A percentile compares a stretch with the other conserved stretches of the same genome.
These are phyloP conservation scores for Acanthurus lineatus DNA, from an alignment of 2,797 vertebrate species.

Conservation along the genomic window DNA sequence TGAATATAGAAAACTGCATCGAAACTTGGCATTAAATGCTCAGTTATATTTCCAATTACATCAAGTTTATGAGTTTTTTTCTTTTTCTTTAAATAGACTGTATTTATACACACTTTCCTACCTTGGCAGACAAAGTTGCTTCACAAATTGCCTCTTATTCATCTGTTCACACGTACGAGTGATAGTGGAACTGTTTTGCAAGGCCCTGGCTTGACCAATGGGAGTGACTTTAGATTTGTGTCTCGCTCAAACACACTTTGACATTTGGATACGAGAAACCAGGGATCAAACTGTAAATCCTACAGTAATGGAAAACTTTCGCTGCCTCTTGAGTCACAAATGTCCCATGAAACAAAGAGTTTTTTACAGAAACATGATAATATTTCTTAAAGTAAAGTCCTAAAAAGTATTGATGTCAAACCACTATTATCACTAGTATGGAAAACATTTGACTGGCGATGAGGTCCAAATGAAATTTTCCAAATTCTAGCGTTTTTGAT, in stretches of 20 bases:
- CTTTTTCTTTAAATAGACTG: background rate
- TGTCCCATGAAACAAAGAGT: too few species aligned
- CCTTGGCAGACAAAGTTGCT: background rate
- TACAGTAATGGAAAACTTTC: background rate
- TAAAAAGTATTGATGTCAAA: background rate
- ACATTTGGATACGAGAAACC: background rate
- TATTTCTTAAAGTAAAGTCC: background rate
- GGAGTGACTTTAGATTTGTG: background rate
- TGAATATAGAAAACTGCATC: background rate
- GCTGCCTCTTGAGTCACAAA: too few species aligned
- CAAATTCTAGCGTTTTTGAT: constrained; percentile 8
- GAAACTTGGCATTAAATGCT: background rate
- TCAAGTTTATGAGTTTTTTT: background rate
- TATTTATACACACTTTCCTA: background rate
- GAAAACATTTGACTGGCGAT: background rate
- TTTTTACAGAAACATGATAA: too few species aligned
- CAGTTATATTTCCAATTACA: background rate
- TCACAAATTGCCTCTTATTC: background rate
- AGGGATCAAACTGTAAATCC: background rate
- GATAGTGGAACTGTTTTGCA: background rate
- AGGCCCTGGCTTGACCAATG: background rate
- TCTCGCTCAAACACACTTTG: background rate
- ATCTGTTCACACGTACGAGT: background rate
- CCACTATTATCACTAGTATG: background rate
- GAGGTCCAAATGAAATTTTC: background rate